Conservation (phyloP, 2,113 vertebrate species). For the Phocoena phocoena region DNA sequence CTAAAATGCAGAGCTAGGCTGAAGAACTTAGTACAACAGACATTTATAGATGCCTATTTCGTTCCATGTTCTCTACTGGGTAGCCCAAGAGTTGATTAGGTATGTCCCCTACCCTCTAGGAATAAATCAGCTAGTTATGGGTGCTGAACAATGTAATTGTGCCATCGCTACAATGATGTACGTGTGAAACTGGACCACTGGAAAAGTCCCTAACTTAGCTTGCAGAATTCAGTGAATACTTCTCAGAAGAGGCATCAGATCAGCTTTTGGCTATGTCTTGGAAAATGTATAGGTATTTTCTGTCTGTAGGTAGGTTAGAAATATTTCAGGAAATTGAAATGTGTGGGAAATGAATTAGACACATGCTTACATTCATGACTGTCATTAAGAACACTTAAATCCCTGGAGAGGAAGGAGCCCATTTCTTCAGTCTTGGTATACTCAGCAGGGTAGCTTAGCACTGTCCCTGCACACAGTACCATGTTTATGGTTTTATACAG, state of each 20-base stretch:
- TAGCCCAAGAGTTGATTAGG: background rate
- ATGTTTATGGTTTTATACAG: conserved; percentile 5
- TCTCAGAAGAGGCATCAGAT: background rate
- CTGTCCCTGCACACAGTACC: background rate
- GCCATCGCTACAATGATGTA: background rate
- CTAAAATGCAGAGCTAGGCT: conserved; percentile 31
- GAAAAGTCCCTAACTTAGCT: background rate
- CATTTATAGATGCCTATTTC: background rate
- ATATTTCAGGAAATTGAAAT: conserved; percentile 48
- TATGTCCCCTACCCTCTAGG: background rate
- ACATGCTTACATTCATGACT: background rate
- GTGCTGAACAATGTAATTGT: background rate
- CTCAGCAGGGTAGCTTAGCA: background rate
- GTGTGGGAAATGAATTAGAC: conserved; percentile 42
- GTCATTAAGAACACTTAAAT: conserved; percentile 8
- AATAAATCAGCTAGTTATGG: conserved; percentile 3
- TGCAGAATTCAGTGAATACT: conserved; percentile 11
- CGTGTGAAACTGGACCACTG: background rate
- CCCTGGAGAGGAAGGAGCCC: background rate
- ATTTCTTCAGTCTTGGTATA: conserved; percentile 30
- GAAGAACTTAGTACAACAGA: conserved; percentile 30
- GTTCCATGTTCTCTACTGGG: background rate
- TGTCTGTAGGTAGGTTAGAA: conserved; percentile 26
- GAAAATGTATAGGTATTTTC: conserved; percentile 40
- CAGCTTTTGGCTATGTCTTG: conserved; percentile 8